phyloP scores from a whole-genome alignment of 2,797 vertebrate species.

The Cirrhinus molitorella region DNA sequence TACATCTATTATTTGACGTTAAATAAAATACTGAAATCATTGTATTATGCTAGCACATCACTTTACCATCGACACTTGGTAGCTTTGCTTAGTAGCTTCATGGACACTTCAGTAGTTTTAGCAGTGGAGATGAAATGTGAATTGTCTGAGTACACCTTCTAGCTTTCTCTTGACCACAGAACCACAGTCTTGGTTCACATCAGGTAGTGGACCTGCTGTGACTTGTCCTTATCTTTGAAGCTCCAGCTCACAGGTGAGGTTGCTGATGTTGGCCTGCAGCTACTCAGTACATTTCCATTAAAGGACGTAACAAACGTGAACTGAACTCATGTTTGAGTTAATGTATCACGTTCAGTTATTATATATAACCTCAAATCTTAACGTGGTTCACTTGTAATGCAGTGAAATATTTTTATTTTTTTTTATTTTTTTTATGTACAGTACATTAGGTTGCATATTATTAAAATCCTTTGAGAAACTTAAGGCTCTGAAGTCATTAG shows the following conservation, averaged over 20 bases:
- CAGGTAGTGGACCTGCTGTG: constrained; percentile 55
- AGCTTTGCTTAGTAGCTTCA: no score
- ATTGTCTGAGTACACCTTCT: not conserved
- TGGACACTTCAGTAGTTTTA: not conserved
- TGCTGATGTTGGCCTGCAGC: constrained; percentile 37
- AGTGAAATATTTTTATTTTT: no score
- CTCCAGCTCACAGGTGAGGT: constrained; percentile 56
- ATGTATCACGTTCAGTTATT: not conserved
- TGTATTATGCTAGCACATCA: not conserved
- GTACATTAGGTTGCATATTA: no score
- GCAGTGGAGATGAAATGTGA: not conserved
- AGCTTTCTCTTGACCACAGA: constrained; percentile 2
- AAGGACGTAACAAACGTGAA: not conserved
- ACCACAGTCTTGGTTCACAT: not conserved
- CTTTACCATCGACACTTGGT: not conserved
- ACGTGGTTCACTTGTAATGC: not conserved
- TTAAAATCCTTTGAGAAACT: not conserved
- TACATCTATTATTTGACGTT: not conserved
- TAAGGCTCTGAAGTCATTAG: not conserved
- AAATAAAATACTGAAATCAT: not conserved
- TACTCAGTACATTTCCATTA: constrained; percentile 2
- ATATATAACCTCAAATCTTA: not conserved
- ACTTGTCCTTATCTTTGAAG: constrained; percentile 67
- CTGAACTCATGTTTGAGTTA: not conserved
- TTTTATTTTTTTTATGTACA: no score